Evolutionary conservation across 2,113 vertebrate species (phyloP).

Genomic region (Sceloporus undulatus): DNA sequence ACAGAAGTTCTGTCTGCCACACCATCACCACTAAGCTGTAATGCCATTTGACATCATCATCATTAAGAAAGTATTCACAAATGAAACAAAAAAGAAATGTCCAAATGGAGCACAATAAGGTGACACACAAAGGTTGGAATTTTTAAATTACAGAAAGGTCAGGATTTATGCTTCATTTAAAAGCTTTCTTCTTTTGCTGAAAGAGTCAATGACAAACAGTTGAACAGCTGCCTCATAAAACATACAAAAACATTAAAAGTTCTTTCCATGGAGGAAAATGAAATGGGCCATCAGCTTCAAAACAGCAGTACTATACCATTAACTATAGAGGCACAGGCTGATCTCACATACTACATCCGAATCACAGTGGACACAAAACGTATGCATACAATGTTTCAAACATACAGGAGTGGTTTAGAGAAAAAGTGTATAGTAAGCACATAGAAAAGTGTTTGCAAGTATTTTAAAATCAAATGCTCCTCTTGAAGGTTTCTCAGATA

Average conservation of each 20-base stretch:
- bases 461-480: constrained; percentile 44
- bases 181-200: constrained; percentile 50
- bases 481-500: constrained; percentile 37
- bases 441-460: constrained; percentile 42
- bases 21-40: constrained; percentile 57
- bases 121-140: constrained; percentile 44
- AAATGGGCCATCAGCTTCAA: constrained; percentile 66
- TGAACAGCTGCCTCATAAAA: constrained; percentile 51
- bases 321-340: constrained; percentile 63
- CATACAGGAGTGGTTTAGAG: constrained; percentile 11
- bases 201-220: constrained; percentile 61
- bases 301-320: constrained; percentile 73
- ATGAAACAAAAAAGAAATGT: constrained; percentile 68
- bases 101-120: constrained; percentile 67
- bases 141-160: constrained; percentile 66
- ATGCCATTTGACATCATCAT: constrained; percentile 76
- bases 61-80: constrained; percentile 81
- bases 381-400: constrained; percentile 59
- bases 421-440: constrained; percentile 40
- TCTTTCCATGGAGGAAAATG: constrained; percentile 63
- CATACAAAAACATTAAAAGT: constrained; percentile 62
- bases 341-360: constrained; percentile 65
- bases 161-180: constrained; percentile 51
- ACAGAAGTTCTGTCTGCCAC: constrained; percentile 73
- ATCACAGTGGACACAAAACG: constrained; percentile 62